Conservation (phyloP, 2,888 invertebrate species). For the Coenonympha arcania region DNA sequence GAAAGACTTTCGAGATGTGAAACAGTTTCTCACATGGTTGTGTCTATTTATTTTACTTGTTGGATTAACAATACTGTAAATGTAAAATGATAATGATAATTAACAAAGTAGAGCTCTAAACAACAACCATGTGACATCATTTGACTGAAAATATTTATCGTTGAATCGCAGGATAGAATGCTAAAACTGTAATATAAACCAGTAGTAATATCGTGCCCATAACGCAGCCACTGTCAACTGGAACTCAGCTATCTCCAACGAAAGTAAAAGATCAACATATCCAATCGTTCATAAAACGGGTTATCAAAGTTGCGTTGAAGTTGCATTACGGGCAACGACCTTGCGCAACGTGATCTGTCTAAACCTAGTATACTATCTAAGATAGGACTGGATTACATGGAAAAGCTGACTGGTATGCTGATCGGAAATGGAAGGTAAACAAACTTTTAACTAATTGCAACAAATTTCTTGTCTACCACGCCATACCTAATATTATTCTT, state of each 20-base stretch:
- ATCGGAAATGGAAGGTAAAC: constrained; percentile 2
- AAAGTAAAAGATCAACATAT: constrained; percentile 14
- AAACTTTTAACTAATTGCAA: neutral
- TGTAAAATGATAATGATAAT: too few relatives aligned
- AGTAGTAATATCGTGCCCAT: neutral
- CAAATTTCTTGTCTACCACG: neutral
- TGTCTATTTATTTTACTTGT: too few relatives aligned
- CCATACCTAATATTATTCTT: neutral
- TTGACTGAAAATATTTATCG: too few relatives aligned
- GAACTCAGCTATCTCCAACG: constrained; percentile 2
- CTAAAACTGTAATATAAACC: too few relatives aligned
- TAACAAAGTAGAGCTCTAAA: too few relatives aligned
- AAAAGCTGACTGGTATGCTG: constrained; percentile 10
- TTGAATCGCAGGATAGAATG: too few relatives aligned
- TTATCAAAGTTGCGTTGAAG: constrained; percentile 11
- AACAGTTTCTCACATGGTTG: too few relatives aligned
- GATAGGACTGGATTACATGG: constrained; percentile 14
- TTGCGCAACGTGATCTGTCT: constrained; percentile 17
- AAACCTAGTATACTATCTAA: too few relatives aligned
- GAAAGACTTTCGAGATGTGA: too few relatives aligned
- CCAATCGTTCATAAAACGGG: constrained; percentile 10
- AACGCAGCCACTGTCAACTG: neutral
- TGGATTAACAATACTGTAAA: too few relatives aligned
- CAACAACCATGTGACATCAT: too few relatives aligned
- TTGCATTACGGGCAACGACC: constrained; percentile 22